Evolutionary conservation across 2,797 vertebrate species (phyloP), one percentile per base, ranked within the genome.

Genomic region (Lerista edwardsae): DNA sequence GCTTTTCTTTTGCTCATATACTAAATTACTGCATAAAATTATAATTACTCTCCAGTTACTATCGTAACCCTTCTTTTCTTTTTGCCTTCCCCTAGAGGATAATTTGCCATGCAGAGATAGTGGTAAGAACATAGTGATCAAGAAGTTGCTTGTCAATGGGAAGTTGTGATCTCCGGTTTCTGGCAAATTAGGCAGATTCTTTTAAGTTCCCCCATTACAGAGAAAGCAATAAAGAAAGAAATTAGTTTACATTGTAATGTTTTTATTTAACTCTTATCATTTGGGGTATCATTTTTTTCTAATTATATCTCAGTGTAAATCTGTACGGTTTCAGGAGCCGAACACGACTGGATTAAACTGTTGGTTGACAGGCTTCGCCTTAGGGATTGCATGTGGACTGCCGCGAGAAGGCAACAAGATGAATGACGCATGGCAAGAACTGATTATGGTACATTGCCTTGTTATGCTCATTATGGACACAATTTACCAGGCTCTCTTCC

Each of bases 11-110:
- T 0, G 19, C 55, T 88, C 64, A 34, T 0, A 80, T 86, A 23
- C 73, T 75, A 84, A 85, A 67, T 85, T 79, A 74, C 27, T 65
- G 76, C 61, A 84, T 64, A 79, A 79, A 74, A 79, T 79, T 85
- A 69, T 85, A 80, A 68, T 80, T 80, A 69, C 39, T 80, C 69
- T 69, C 31, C 55, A 31, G 51, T 69, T 68, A 59, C 51, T 75
- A 80, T 75, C 78, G 81, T 85, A 80, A 75, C 77, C 47, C 61
- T n/a, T 39, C 74, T 75, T 59, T 80, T 68, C 44, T 59, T 31
- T 78, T 83, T 83, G 68, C 47, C 73, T 83, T 76, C 34, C 73
- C 76, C 41, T 27, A 68, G 62, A 57, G 34, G 31, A 80, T 85
- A 80, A 80, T 85, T 80, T 75, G 23, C 27, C 39, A 67, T 68